Base-by-base conservation (phyloP, 1,140 invertebrate genomes). In the Phthorimaea operculella region DNA sequence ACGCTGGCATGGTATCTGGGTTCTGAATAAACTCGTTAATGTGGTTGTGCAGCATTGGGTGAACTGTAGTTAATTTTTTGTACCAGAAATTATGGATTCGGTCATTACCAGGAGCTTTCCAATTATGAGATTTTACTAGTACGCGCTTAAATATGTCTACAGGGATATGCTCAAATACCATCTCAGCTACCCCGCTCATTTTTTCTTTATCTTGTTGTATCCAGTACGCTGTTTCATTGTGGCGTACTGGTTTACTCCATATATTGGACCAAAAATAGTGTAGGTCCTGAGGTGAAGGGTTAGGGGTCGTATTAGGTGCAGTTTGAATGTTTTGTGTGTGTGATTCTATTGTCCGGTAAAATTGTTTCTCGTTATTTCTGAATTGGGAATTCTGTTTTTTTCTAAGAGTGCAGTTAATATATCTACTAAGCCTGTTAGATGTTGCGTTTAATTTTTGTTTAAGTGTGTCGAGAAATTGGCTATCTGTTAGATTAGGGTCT, bases 321-420 rank as follows among this genome's bases (percentile, higher is more conserved):
- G 21, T 18, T 14, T 17, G 36, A 10, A 28, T n/a, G n/a, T n/a
- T n/a, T n/a, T n/a, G n/a, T n/a, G n/a, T n/a, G n/a, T n/a, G n/a
- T n/a, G n/a, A n/a, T n/a, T n/a, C n/a, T n/a, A n/a, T n/a, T n/a
- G n/a, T n/a, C n/a, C n/a, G n/a, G n/a, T n/a, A n/a, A n/a, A n/a
- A n/a, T n/a, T n/a, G n/a, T n/a, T n/a, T n/a, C n/a, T n/a, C n/a
- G n/a, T n/a, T n/a, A n/a, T n/a, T 14, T 1, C n/a, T 12, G 16
- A 58, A 58, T 33, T 51, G 45, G 1, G 10, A 21, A 16, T 59
- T 59, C 47, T 59, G 57, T 18, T 2, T 36, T 39, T 59, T 59
- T 4, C 57, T 14, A 15, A 17, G 7, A 5, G 57, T 59, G n/a
- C 45, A 51, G 11, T 17, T 33, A 49, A 1, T 14, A 21, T 59